phyloP scores from a whole-genome alignment of 2,888 invertebrate genomes.

The Chaitophorus viminalis region DNA sequence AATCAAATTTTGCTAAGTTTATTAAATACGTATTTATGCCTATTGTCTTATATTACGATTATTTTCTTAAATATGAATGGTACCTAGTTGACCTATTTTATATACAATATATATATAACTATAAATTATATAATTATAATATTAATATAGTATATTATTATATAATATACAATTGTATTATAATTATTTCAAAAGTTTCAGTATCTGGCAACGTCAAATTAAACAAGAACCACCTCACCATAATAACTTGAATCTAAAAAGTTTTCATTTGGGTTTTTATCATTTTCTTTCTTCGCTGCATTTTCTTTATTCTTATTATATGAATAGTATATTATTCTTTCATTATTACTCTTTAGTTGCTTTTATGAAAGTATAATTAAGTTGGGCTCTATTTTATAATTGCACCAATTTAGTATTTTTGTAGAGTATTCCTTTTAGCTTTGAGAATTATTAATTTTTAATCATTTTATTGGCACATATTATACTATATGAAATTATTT shows the following conservation, averaged over 20 bases:
- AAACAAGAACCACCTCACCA: constrained; percentile 59
- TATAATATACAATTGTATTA: constrained; percentile 44
- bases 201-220: constrained; percentile 56
- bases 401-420: constrained; percentile 53
- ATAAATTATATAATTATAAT: too few species aligned
- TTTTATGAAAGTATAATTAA: constrained; percentile 39
- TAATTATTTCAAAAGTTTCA: constrained; percentile 59
- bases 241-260: constrained; percentile 7
- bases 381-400: constrained; percentile 44
- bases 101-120: too few species aligned
- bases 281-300: constrained; percentile 32
- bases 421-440: constrained; percentile 17
- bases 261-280: constrained; percentile 45
- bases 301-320: constrained; percentile 57
- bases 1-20: constrained; percentile 18
- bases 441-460: background rate
- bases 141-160: too few species aligned
- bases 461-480: constrained; percentile 1
- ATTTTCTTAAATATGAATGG: constrained; percentile 20
- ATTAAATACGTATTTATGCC: constrained; percentile 20
- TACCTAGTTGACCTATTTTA: constrained; percentile 38
- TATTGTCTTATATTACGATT: constrained; percentile 3
- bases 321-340: constrained; percentile 41
- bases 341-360: constrained; percentile 45
- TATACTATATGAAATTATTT: background rate